These are phyloP conservation scores for Stenurella melanura DNA, from an alignment of 2,888 invertebrate species.

Conservation along the genomic window DNA sequence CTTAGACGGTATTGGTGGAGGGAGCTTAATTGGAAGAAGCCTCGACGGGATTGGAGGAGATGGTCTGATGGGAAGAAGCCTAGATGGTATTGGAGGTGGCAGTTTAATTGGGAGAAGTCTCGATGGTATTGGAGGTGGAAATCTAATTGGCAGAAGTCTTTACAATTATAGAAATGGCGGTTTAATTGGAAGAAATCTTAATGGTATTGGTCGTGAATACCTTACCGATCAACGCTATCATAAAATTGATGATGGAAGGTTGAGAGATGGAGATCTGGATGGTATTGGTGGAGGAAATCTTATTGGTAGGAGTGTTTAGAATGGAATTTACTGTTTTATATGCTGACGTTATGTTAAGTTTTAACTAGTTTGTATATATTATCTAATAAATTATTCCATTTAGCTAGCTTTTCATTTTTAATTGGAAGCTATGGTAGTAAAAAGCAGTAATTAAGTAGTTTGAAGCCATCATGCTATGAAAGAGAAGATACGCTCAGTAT, in stretches of 20 bases:
- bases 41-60: conserved; percentile 1
- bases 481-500: too few relatives aligned
- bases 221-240: neutral
- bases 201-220: neutral
- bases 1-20: neutral
- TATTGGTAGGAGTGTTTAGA: conserved; percentile 36
- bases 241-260: neutral
- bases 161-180: neutral
- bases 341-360: conserved; percentile 3
- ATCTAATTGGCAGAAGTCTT: neutral
- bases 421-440: neutral
- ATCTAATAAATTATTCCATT: neutral
- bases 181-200: neutral
- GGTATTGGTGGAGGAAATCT: conserved; percentile 58
- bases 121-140: conserved; percentile 4
- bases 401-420: neutral
- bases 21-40: neutral
- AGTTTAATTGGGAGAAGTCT: neutral
- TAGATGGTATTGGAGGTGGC: conserved; percentile 3
- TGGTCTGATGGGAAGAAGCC: neutral
- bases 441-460: too few relatives aligned
- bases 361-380: conserved; percentile 1
- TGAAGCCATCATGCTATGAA: too few relatives aligned
- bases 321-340: neutral
- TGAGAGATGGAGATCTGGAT: conserved; percentile 40